Evolutionary conservation across 2,797 vertebrate species (phyloP).

Genomic region (Acanthopagrus latus): DNA sequence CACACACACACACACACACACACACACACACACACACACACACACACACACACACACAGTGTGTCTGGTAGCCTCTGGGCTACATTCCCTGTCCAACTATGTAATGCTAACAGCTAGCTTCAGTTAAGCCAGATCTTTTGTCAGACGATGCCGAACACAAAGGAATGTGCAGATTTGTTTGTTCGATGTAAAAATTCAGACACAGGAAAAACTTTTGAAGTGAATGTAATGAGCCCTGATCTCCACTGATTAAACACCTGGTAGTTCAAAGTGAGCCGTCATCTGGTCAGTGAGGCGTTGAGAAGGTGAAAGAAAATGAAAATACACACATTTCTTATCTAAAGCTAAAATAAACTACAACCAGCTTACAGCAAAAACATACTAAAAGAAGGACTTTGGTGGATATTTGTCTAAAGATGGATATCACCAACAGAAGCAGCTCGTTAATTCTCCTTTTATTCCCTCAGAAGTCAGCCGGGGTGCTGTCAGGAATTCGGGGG

Average conservation of each 20-base stretch:
- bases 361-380: not conserved
- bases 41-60: constrained; percentile 8
- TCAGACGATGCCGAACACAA: too few species aligned
- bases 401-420: not conserved
- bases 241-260: too few species aligned
- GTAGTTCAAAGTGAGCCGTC: too few species aligned
- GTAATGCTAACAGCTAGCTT: not conserved
- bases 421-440: not conserved
- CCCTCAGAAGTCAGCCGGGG: constrained; percentile 38
- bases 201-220: too few species aligned
- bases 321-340: too few species aligned
- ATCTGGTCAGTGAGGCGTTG: too few species aligned
- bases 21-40: constrained; percentile 19
- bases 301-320: not conserved
- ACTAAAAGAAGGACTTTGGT: not conserved
- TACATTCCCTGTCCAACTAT: not conserved
- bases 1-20: constrained; percentile 24
- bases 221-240: too few species aligned
- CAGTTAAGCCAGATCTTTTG: not conserved
- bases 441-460: constrained; percentile 9
- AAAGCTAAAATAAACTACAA: too few species aligned
- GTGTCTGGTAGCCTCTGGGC: constrained; percentile 19
- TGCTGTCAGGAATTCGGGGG: constrained; percentile 35
- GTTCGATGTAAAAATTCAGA: too few species aligned
- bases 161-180: too few species aligned